These are phyloP conservation scores for Dasysyrphus tricinctus DNA, from an alignment of 2,888 invertebrate genomes.

Conservation along the genomic window DNA sequence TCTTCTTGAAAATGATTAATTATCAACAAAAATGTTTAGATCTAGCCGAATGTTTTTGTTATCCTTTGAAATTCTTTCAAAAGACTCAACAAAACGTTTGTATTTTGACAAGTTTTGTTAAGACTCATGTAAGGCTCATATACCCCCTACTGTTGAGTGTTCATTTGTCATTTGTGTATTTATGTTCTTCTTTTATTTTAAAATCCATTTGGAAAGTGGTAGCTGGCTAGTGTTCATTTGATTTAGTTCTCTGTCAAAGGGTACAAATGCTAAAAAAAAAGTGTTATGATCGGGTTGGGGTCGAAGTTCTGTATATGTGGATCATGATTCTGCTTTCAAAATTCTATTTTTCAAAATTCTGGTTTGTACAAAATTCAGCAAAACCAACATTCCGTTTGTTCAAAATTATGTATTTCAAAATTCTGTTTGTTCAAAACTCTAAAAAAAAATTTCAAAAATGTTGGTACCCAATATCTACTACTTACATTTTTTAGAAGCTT, in stretches of 20 bases:
- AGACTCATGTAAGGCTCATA: conserved; percentile 11
- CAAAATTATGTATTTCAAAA: no score
- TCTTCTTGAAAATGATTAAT: conserved; percentile 62
- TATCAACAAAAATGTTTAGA: conserved; percentile 47
- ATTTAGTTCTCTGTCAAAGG: neutral
- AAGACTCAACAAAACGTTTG: conserved; percentile 46
- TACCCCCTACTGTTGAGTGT: conserved; percentile 57
- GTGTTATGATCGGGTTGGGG: no score
- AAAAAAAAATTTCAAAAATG: no score
- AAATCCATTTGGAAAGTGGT: neutral
- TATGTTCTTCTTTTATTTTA: conserved; percentile 13
- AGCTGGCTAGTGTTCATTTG: neutral
- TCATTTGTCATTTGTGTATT: conserved; percentile 65
- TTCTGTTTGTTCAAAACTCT: no score
- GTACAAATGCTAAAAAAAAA: no score
- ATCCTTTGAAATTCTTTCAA: conserved; percentile 35
- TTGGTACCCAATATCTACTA: no score
- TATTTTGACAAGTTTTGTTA: conserved; percentile 57
- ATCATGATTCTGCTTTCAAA: no score
- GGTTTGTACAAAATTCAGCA: no score
- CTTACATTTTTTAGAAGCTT: no score
- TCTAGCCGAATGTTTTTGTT: conserved; percentile 68
- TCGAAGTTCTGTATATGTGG: no score
- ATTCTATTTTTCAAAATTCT: no score
- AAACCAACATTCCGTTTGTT: no score